phyloP scores from a whole-genome alignment of 2,797 vertebrate genomes.

The Xiphorhynchus erythropygius region DNA sequence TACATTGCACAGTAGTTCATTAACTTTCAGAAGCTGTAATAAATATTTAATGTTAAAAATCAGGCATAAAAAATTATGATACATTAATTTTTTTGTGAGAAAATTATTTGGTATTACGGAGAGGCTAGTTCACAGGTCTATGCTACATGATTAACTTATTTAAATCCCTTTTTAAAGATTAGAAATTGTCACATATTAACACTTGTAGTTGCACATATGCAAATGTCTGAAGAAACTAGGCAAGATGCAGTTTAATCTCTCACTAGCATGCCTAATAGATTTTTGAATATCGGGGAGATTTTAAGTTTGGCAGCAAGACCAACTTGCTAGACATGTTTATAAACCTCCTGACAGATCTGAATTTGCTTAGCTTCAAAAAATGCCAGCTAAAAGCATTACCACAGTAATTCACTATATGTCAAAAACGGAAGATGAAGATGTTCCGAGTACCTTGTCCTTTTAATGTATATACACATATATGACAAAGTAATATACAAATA shows the following conservation, averaged over 20 bases:
- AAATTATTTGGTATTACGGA: background rate
- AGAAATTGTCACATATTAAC: conserved; percentile 15
- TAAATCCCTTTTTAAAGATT: conserved; percentile 29
- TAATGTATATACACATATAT: background rate
- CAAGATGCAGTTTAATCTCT: conserved; percentile 39
- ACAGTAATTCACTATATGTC: conserved; percentile 43
- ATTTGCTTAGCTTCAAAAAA: conserved; percentile 56
- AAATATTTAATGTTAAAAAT: background rate
- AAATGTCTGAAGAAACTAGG: conserved; percentile 29
- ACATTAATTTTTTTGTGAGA: background rate
- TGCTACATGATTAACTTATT: background rate
- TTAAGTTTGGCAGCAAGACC: conserved; percentile 56
- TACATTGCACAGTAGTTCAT: background rate
- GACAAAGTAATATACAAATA: background rate
- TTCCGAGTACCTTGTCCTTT: background rate
- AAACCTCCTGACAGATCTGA: conserved; percentile 44
- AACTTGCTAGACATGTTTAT: conserved; percentile 42
- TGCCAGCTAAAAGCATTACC: conserved; percentile 17
- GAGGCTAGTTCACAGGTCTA: background rate
- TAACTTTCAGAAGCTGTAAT: background rate
- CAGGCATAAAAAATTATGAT: background rate
- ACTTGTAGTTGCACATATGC: background rate
- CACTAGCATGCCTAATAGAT: conserved; percentile 26
- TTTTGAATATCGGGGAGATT: conserved; percentile 43
- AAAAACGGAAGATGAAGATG: conserved; percentile 46